A percentile compares a stretch with the other conserved stretches of the same genome.
Evolutionary conservation across 2,888 invertebrate genomes (phyloP).

Genomic region (Luperina testacea): DNA sequence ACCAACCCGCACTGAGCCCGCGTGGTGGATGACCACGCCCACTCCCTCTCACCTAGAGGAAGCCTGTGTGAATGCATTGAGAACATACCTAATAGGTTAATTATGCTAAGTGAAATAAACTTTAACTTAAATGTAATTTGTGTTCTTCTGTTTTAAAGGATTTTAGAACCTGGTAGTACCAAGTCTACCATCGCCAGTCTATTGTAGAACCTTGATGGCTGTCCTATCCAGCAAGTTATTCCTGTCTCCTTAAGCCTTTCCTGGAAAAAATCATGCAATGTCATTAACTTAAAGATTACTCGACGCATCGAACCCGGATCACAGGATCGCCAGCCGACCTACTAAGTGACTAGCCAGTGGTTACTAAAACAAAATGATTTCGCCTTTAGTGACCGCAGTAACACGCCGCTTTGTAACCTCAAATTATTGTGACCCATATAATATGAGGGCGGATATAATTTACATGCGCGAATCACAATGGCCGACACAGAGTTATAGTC

Average conservation of each 20-base stretch:
- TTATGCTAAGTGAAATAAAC: too few species aligned
- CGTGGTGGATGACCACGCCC: too few species aligned
- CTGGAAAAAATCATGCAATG: neutral
- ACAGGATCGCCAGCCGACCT: neutral
- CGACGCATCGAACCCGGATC: neutral
- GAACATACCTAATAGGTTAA: too few species aligned
- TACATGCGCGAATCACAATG: slow-evolving; percentile 56
- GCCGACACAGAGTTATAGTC: slow-evolving; percentile 1
- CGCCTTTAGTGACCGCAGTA: neutral
- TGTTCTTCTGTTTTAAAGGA: neutral
- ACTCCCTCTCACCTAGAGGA: too few species aligned
- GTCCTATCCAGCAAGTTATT: neutral
- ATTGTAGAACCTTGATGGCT: neutral
- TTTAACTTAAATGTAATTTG: neutral
- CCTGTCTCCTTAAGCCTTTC: neutral
- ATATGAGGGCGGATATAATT: slow-evolving; percentile 48
- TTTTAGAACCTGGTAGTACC: neutral
- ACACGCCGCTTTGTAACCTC: slow-evolving; percentile 29
- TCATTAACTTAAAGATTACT: neutral
- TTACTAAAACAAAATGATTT: neutral
- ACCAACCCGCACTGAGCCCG: too few species aligned
- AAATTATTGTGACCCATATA: slow-evolving; percentile 55
- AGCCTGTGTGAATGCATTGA: too few species aligned
- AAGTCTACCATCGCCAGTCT: neutral
- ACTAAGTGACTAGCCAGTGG: neutral